Conservation (phyloP, 2,888 invertebrate species). For the Tuta absoluta region DNA sequence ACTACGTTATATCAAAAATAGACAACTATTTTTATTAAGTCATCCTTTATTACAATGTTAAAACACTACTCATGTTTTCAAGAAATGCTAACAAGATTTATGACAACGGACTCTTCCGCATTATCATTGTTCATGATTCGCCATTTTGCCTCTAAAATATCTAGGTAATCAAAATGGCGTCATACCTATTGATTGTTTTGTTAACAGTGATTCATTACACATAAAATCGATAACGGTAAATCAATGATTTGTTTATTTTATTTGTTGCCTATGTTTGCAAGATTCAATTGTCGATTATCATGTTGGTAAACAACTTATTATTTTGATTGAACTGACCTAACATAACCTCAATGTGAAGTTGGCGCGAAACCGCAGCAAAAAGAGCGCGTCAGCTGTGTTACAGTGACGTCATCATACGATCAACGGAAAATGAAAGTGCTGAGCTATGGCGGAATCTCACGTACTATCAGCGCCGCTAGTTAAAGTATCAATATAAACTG, state of each 20-base stretch:
- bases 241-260: slow-evolving; percentile 1
- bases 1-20: neutral
- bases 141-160: slow-evolving; percentile 16
- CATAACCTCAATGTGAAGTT: neutral
- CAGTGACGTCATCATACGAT: neutral
- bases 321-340: slow-evolving; percentile 1
- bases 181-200: slow-evolving; percentile 6
- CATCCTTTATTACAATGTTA: slow-evolving; percentile 27
- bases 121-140: slow-evolving; percentile 19
- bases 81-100: slow-evolving; percentile 24
- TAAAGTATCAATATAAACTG: too few relatives aligned
- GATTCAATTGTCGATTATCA: too few relatives aligned
- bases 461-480: neutral
- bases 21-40: slow-evolving; percentile 8
- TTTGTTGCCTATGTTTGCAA: neutral
- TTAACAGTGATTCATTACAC: slow-evolving; percentile 7
- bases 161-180: slow-evolving; percentile 14
- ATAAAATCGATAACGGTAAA: neutral
- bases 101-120: slow-evolving; percentile 26
- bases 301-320: too few relatives aligned
- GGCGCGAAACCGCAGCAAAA: neutral
- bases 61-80: slow-evolving; percentile 27
- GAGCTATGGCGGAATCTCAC: neutral
- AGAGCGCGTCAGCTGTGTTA: neutral
- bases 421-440: slow-evolving; percentile 5